These are phyloP conservation scores for Temnothorax rugatulus DNA, from an alignment of 2,888 invertebrate species.

Conservation along the genomic window DNA sequence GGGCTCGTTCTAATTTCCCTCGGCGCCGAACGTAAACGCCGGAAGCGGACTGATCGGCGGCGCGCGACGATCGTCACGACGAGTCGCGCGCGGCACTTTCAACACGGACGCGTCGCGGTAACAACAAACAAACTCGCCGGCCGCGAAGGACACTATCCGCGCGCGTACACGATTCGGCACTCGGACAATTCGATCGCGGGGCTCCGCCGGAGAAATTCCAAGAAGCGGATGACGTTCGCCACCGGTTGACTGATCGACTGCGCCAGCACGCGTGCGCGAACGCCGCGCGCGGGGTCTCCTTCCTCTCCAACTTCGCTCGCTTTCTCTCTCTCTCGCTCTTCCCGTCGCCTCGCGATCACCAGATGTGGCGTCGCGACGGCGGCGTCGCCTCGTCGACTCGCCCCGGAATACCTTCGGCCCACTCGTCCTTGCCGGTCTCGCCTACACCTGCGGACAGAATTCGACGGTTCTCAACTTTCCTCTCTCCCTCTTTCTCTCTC, in stretches of 20 bases:
- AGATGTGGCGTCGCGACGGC: conserved; percentile 53
- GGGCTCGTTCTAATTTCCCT: neutral
- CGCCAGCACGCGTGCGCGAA: conserved; percentile 44
- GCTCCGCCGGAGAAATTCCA: neutral
- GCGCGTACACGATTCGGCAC: neutral
- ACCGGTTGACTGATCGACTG: conserved; percentile 47
- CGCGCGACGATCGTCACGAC: neutral
- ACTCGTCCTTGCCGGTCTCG: conserved; percentile 1
- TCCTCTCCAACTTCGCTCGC: neutral
- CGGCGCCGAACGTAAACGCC: neutral
- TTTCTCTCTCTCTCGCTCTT: conserved; percentile 5
- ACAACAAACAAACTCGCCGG: conserved; percentile 27
- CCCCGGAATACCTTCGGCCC: neutral
- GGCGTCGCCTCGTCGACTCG: conserved; percentile 29
- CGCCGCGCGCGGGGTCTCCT: neutral
- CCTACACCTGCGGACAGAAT: conserved; percentile 38
- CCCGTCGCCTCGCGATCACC: neutral
- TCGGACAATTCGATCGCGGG: conserved; percentile 1
- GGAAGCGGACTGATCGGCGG: too few relatives aligned
- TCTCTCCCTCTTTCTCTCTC: neutral
- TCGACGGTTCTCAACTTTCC: neutral
- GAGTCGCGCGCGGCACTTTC: neutral
- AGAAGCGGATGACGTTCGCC: conserved; percentile 30
- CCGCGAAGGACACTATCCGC: conserved; percentile 16
- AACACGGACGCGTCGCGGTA: neutral